These are phyloP conservation scores for Timema cristinae DNA, from an alignment of 2,888 invertebrate species.

Conservation along the genomic window DNA sequence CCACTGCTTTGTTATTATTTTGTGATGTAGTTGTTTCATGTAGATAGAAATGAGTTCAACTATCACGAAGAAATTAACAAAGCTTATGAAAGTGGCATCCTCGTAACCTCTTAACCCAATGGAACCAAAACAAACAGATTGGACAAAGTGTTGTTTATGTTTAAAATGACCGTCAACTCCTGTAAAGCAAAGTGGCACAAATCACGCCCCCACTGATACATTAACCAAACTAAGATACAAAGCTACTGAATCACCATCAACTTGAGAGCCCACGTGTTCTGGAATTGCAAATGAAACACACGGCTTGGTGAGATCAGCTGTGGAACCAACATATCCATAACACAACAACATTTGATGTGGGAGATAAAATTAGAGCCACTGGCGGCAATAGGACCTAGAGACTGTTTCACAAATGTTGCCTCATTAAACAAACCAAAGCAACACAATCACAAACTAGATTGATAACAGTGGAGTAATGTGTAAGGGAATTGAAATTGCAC, in stretches of 20 bases:
- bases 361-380: conserved; percentile 2
- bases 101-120: neutral
- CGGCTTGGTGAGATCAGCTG: neutral
- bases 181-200: neutral
- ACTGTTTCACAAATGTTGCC: neutral
- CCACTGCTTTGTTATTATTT: too few species aligned
- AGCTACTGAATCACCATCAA: too few species aligned
- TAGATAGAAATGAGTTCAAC: neutral
- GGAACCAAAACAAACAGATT: neutral
- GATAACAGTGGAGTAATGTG: neutral
- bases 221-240: neutral
- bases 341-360: neutral
- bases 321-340: neutral
- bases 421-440: too few species aligned
- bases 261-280: too few species aligned
- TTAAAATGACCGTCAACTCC: neutral
- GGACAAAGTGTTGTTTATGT: conserved; percentile 2
- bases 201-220: neutral
- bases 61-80: neutral
- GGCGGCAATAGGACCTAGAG: conserved; percentile 3
- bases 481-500: neutral
- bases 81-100: neutral
- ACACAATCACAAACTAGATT: neutral
- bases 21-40: neutral
- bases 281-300: neutral